These are phyloP conservation scores for Spicauda simplicius DNA, from an alignment of 2,888 invertebrate species.

Conservation along the genomic window DNA sequence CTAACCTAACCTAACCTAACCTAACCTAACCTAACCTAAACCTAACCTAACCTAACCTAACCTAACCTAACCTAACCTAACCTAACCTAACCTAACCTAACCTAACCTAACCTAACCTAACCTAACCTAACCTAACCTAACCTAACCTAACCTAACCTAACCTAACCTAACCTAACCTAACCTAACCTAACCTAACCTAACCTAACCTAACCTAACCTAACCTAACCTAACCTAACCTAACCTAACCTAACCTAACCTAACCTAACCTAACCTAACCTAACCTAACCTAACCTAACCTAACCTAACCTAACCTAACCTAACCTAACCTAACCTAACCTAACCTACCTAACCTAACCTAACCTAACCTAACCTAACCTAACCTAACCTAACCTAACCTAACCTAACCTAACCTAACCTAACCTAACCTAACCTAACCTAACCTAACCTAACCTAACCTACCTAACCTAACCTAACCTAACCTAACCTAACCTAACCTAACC, in stretches of 20 bases:
- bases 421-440: no score
- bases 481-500: conserved; percentile 3
- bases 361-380: conserved; percentile 3
- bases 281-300: conserved; percentile 3
- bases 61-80: conserved; percentile 3
- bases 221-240: conserved; percentile 3
- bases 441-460: no score
- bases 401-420: no score
- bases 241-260: conserved; percentile 3
- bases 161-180: conserved; percentile 3
- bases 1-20: conserved; percentile 3
- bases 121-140: conserved; percentile 3
- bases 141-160: conserved; percentile 3
- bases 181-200: conserved; percentile 3
- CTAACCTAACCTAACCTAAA: conserved; percentile 3
- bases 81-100: conserved; percentile 3
- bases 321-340: no score
- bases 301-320: no score
- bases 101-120: conserved; percentile 3
- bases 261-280: not conserved
- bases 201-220: conserved; percentile 3
- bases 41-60: conserved; percentile 3
- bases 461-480: no score
- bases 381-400: conserved; percentile 3
- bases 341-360: no score